phyloP scores from a whole-genome alignment of 2,797 vertebrate genomes.

The Danio tinwini region DNA sequence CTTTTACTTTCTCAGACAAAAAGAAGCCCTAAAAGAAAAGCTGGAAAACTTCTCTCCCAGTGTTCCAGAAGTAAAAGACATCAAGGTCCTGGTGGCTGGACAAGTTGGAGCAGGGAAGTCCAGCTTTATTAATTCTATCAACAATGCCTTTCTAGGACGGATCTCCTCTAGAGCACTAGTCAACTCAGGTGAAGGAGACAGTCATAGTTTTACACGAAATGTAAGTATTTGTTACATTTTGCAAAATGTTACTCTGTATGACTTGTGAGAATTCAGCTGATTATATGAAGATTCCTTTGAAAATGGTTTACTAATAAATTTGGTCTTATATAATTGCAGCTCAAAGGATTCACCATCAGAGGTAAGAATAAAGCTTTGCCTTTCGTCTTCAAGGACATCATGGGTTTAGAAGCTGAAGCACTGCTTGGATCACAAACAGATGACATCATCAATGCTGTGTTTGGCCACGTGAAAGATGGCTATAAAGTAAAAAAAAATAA shows the following conservation, averaged over 20 bases:
- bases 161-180: background rate
- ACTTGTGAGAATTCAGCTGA: background rate
- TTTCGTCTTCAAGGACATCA: slow-evolving; percentile 35
- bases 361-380: background rate
- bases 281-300: background rate
- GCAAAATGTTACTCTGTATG: no score
- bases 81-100: background rate
- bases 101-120: slow-evolving; percentile 28
- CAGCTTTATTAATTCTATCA: slow-evolving; percentile 14
- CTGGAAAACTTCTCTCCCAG: background rate
- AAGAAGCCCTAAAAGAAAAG: background rate
- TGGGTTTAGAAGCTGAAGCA: background rate
- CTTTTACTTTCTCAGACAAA: background rate
- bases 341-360: slow-evolving; percentile 6
- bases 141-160: background rate
- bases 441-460: slow-evolving; percentile 17
- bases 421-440: background rate
- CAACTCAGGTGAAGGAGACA: rapidly evolving
- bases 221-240: slow-evolving; percentile 50
- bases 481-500: slow-evolving; percentile 36
- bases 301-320: background rate
- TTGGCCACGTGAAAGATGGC: slow-evolving; percentile 18
- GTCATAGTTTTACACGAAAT: slow-evolving; percentile 39
- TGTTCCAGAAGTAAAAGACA: rapidly evolving
- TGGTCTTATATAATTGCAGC: background rate